Conservation (phyloP, 2,113 vertebrate genomes). For the Nanger granti region DNA sequence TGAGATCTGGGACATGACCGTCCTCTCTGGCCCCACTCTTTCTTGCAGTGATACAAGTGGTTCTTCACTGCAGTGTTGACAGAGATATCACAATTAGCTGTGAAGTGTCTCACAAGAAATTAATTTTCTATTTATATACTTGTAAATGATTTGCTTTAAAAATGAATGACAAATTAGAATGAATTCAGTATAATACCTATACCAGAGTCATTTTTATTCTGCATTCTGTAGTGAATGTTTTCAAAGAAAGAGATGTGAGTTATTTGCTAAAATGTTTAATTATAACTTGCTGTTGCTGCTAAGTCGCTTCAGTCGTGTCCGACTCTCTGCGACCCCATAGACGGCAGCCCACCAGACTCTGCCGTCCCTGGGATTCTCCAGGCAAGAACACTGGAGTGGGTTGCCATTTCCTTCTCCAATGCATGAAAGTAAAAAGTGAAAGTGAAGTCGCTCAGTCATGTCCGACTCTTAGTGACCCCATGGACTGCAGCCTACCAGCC, state of each 20-base stretch:
- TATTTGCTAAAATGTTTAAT: conserved; percentile 6
- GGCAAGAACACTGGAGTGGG: too few relatives aligned
- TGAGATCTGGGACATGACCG: neutral
- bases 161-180: neutral
- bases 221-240: neutral
- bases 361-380: too few relatives aligned
- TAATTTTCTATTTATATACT: conserved; percentile 19
- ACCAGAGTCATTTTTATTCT: neutral
- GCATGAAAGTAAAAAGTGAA: too few relatives aligned
- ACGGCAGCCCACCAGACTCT: too few relatives aligned
- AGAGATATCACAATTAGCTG: neutral
- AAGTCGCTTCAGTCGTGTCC: too few relatives aligned
- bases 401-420: too few relatives aligned
- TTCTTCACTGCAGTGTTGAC: neutral
- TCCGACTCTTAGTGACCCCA: too few relatives aligned
- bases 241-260: neutral
- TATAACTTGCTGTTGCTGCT: neutral
- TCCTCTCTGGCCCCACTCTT: neutral
- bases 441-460: too few relatives aligned
- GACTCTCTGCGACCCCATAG: too few relatives aligned
- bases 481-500: too few relatives aligned
- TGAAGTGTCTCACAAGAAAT: neutral
- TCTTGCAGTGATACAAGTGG: neutral
- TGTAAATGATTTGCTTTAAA: neutral
- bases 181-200: neutral